A percentile compares a stretch with the other conserved stretches of the same genome.
Evolutionary conservation across 2,888 invertebrate species (phyloP).

Genomic region (Eumerus sabulonum): DNA sequence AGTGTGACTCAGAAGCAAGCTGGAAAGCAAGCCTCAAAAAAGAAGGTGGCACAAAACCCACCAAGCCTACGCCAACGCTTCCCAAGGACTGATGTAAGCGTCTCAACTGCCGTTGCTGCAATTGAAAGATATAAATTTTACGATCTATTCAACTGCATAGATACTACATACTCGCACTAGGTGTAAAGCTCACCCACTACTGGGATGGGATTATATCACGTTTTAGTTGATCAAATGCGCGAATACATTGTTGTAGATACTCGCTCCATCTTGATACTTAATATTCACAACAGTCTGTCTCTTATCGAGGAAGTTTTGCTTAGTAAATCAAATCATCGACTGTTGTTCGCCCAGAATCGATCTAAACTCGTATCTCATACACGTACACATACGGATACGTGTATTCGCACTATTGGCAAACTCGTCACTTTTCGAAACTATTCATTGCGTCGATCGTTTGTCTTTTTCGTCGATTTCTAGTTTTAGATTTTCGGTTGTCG

Average conservation of each 20-base stretch:
- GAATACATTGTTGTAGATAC: conserved; percentile 32
- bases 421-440: conserved; percentile 21
- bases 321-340: conserved; percentile 47
- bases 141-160: conserved; percentile 1
- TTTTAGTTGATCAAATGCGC: conserved; percentile 26
- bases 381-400: conserved; percentile 4
- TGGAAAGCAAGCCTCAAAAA: conserved; percentile 35
- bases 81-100: conserved; percentile 55
- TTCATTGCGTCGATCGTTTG: conserved; percentile 21
- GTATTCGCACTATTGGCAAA: conserved; percentile 2
- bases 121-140: conserved; percentile 23
- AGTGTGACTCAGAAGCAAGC: conserved; percentile 11
- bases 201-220: conserved; percentile 55
- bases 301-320: conserved; percentile 40
- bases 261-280: conserved; percentile 29
- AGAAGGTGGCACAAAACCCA: conserved; percentile 19
- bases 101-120: conserved; percentile 43
- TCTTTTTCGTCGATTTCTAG: conserved; percentile 51
- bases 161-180: conserved; percentile 17
- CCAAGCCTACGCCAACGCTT: conserved; percentile 51
- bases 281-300: conserved; percentile 35
- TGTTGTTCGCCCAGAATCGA: conserved; percentile 52
- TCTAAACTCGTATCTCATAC: conserved; percentile 42
- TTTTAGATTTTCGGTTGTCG: conserved; percentile 52
- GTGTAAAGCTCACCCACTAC: conserved; percentile 59